phyloP scores from a whole-genome alignment of 2,113 vertebrate genomes.

The Calidris pugnax region DNA sequence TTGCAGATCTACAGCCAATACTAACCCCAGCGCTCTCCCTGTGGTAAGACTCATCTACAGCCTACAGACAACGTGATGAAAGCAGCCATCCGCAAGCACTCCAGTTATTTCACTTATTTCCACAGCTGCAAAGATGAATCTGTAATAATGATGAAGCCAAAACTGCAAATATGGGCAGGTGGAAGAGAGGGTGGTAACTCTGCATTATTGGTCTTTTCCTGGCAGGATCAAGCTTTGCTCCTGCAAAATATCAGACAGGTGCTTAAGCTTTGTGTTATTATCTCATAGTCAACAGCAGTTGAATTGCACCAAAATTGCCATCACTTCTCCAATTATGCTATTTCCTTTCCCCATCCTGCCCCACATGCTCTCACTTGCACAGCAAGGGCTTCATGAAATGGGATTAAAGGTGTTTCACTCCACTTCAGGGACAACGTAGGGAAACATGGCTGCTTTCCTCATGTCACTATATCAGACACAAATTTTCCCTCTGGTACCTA shows the following conservation, averaged over 20 bases:
- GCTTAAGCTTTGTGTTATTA: background rate
- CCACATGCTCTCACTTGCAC: accelerated
- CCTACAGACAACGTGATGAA: background rate
- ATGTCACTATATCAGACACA: background rate
- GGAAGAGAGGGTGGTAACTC: background rate
- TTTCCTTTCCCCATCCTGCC: background rate
- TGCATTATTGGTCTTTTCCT: accelerated
- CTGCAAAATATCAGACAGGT: background rate
- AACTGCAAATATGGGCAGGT: background rate
- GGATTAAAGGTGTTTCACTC: background rate
- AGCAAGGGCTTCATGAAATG: background rate
- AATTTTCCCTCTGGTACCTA: background rate
- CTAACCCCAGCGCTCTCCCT: background rate
- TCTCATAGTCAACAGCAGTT: background rate
- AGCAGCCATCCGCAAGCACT: background rate
- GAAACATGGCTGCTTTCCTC: background rate
- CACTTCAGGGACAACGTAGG: background rate
- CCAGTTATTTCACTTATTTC: conserved; percentile 2
- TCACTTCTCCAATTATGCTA: background rate
- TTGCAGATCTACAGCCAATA: background rate
- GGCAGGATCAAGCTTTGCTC: background rate
- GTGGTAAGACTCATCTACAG: background rate
- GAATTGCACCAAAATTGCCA: background rate
- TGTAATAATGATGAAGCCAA: background rate
- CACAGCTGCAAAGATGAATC: background rate